Base-by-base conservation (phyloP, 2,888 invertebrate species). In the Scaptomyza flava region DNA sequence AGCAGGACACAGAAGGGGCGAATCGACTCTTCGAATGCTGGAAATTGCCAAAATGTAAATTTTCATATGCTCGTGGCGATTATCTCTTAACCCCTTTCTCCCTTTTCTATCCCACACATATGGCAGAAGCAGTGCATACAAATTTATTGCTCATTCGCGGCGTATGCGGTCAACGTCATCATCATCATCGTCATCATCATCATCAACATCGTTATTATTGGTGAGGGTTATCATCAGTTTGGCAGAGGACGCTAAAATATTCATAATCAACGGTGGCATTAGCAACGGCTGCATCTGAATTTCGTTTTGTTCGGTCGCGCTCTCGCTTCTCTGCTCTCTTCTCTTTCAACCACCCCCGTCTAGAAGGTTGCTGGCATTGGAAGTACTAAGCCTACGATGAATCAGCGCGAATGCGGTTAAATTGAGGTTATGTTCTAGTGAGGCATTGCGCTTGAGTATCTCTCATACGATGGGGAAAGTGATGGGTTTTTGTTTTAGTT, bases 1-100 rank as follows among this genome's bases (percentile, higher is more conserved):
- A n/a, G 11, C 20, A 17, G 30, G 33, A 20, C 30, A 6, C 30
- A 34, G 56, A 38, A 31, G 48, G 38, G 42, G 36, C 30, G 42
- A 34, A 34, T 45, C 31, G n/a, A 38, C 59, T 54, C 65, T 69
- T 72, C 81, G 81, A 82, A 84, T 85, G 73, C 81, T 89, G 89
- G 84, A 89, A 89, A 89, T 89, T 89, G 89, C 79, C 87, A 88
- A 90, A 89, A 89, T 89, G 88, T 88, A 89, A 88, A 89, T 89
- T 88, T 89, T 82, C 81, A 78, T 79, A 77, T 81, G 79, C 72
- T 70, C 38, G 17, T 48, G 62, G 48, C 38, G 1, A 1, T 2
- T 3, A 14, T 12, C 2, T 33, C n/a, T 9, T 48, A 7, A 5
- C 12, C 36, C 5, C 6, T 5, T 7, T 6, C n/a, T 0, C 3